Percentiles rank a stretch among this genome's conserved stretches.
Conservation (phyloP, 1,140 invertebrate species). For the Arctopsyche grandis region DNA sequence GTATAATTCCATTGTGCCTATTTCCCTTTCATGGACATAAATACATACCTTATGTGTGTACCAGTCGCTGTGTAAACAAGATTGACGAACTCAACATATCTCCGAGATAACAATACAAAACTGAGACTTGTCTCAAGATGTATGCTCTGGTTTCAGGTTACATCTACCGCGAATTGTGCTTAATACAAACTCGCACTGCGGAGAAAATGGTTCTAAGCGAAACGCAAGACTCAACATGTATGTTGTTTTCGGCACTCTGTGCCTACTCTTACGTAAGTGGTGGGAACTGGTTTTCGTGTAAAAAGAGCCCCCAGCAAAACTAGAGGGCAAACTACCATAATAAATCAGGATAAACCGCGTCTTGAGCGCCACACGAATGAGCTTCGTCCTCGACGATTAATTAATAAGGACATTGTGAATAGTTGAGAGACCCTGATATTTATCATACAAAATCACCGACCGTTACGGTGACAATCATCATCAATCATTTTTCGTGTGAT, state of each 20-base stretch:
- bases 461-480: too few species aligned
- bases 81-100: too few species aligned
- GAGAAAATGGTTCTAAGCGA: not conserved
- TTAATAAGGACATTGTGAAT: not conserved
- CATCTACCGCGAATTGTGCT: too few species aligned
- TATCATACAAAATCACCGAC: too few species aligned
- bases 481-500: too few species aligned
- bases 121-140: too few species aligned
- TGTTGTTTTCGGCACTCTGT: not conserved
- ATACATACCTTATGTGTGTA: too few species aligned
- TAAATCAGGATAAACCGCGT: not conserved
- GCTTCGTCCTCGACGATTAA: not conserved
- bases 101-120: too few species aligned
- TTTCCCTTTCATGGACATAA: too few species aligned
- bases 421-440: too few species aligned
- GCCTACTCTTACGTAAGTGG: not conserved
- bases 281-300: not conserved
- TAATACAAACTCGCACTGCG: not conserved
- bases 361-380: not conserved
- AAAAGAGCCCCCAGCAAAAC: not conserved
- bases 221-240: not conserved
- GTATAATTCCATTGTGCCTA: not conserved
- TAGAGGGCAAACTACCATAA: not conserved
- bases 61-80: too few species aligned
- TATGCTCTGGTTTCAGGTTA: too few species aligned